phyloP scores from a whole-genome alignment of 2,113 vertebrate genomes.

The Tragelaphus strepsiceros region DNA sequence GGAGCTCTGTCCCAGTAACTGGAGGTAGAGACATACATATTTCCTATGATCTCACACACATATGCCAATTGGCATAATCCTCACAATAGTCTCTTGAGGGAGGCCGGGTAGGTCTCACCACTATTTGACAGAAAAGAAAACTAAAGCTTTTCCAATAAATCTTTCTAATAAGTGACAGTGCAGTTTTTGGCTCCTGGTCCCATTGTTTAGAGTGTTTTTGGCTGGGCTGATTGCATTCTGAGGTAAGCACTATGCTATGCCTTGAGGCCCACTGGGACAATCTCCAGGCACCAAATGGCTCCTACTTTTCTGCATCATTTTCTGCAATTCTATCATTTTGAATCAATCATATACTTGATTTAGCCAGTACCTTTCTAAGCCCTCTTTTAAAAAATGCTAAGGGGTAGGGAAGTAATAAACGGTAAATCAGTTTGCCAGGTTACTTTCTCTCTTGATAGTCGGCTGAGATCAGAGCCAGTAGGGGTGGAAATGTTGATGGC shows the following conservation, averaged over 20 bases:
- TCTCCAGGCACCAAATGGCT: neutral
- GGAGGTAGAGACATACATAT: neutral
- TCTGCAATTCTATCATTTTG: neutral
- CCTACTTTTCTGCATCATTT: neutral
- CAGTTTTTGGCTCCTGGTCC: neutral
- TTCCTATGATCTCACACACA: neutral
- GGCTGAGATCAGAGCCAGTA: neutral
- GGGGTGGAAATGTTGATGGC: neutral
- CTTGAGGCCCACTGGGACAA: neutral
- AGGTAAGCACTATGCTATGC: neutral
- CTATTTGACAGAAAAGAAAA: neutral
- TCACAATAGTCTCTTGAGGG: neutral
- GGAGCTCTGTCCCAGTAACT: neutral
- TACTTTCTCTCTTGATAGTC: neutral
- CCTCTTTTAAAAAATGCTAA: conserved; percentile 6
- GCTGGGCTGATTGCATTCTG: neutral
- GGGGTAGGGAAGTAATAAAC: neutral
- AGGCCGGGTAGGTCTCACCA: neutral
- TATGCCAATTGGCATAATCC: neutral
- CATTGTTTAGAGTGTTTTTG: neutral
- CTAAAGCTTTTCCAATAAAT: neutral
- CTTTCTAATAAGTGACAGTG: neutral
- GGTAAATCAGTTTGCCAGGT: neutral
- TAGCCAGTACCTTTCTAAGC: neutral
- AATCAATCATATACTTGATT: neutral